phyloP scores from a whole-genome alignment of 2,797 vertebrate species.

The Hafferia zeledoni region DNA sequence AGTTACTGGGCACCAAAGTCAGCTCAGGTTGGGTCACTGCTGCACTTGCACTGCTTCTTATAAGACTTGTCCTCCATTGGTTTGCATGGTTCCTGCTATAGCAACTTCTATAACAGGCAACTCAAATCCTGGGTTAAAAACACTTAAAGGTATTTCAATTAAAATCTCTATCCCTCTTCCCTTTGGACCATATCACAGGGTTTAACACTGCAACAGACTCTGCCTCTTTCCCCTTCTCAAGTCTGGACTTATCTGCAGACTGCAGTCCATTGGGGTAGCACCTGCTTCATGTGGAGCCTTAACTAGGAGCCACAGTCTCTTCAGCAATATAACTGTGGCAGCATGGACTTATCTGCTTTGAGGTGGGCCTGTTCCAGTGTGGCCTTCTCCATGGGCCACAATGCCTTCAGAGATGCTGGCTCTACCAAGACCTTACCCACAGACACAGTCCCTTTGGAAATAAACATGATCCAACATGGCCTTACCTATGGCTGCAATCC shows the following conservation, averaged over 20 bases:
- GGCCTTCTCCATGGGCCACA: neutral
- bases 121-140: neutral
- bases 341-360: neutral
- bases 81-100: neutral
- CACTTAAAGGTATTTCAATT: neutral
- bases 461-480: neutral
- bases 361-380: neutral
- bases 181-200: neutral
- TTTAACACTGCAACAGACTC: neutral
- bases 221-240: neutral
- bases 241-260: neutral
- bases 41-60: neutral
- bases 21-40: neutral
- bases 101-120: neutral
- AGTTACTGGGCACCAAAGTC: neutral
- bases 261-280: neutral
- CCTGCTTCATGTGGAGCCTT: neutral
- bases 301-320: neutral
- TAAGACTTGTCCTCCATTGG: neutral
- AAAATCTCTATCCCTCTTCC: neutral
- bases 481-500: neutral
- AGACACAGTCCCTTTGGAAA: neutral
- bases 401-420: neutral
- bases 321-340: neutral
- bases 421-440: neutral